Percentiles rank a stretch among this genome's conserved stretches.
Evolutionary conservation across 1,140 invertebrate genomes (phyloP).

Genomic region (Campodea augens): DNA sequence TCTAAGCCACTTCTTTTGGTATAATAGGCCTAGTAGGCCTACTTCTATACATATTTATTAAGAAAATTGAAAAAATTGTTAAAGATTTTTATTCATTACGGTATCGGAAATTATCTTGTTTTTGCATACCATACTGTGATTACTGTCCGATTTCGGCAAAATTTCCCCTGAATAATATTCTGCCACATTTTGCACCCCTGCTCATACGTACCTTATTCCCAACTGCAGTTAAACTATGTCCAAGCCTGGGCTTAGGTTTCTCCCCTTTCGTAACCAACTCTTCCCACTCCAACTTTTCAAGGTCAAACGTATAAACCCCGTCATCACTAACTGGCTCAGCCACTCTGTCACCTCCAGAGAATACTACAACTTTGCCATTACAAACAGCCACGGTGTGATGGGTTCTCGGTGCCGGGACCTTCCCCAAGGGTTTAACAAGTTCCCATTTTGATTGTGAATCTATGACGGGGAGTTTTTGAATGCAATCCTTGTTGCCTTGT

Average conservation of each 20-base stretch:
- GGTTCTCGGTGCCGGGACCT: conserved; percentile 21
- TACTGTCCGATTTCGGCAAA: too few species aligned
- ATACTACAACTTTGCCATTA: conserved; percentile 22
- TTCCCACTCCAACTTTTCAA: conserved; percentile 18
- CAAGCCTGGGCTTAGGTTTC: conserved; percentile 23
- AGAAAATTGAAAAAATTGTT: too few species aligned
- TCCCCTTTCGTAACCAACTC: conserved; percentile 18
- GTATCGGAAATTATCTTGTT: too few species aligned
- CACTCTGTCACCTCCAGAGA: conserved; percentile 23
- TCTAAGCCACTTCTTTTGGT: too few species aligned
- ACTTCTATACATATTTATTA: too few species aligned
- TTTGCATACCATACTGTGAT: too few species aligned
- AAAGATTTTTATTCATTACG: too few species aligned
- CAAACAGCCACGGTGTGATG: conserved; percentile 17
- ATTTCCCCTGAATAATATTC: too few species aligned
- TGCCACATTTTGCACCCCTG: too few species aligned
- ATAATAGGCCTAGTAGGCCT: too few species aligned
- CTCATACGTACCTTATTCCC: conserved; percentile 19
- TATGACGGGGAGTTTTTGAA: conserved; percentile 21
- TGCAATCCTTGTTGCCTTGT: conserved; percentile 23
- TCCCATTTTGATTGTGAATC: conserved; percentile 18
- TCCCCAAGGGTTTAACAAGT: conserved; percentile 11
- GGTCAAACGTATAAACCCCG: conserved; percentile 22
- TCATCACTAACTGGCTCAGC: conserved; percentile 22
- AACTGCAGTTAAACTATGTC: conserved; percentile 21